These are phyloP conservation scores for Adelges cooleyi DNA, from an alignment of 1,140 invertebrate species.

Conservation along the genomic window DNA sequence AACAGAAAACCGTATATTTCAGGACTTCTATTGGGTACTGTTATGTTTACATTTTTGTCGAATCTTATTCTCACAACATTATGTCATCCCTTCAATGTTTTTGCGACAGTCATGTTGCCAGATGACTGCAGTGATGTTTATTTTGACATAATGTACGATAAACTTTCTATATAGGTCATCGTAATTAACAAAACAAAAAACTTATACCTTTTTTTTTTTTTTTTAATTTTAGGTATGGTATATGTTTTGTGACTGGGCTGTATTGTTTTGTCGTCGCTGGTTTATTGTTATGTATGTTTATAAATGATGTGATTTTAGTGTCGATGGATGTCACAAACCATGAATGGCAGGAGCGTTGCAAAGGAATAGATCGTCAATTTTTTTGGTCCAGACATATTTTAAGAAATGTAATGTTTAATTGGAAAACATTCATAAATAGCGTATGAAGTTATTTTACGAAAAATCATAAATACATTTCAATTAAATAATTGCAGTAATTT, in stretches of 20 bases:
- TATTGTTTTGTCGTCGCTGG: constrained; percentile 33
- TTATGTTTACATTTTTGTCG: constrained; percentile 51
- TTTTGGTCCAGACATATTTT: background rate
- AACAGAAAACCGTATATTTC: constrained; percentile 51
- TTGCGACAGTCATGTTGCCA: constrained; percentile 50
- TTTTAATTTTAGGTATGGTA: constrained; percentile 35
- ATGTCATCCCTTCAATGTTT: constrained; percentile 54
- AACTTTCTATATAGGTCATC: background rate
- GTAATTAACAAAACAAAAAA: background rate
- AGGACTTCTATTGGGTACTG: constrained; percentile 47
- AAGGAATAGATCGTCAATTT: constrained; percentile 25
- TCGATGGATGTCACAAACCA: constrained; percentile 36
- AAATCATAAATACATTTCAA: no score
- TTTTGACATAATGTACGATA: constrained; percentile 34
- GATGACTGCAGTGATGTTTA: constrained; percentile 52
- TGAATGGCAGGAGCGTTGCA: constrained; percentile 33
- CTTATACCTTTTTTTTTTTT: background rate
- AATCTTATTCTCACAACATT: constrained; percentile 58
- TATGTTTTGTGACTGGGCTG: constrained; percentile 36
- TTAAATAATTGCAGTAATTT: no score
- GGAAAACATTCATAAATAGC: constrained; percentile 15
- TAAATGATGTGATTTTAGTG: constrained; percentile 35
- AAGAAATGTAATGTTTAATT: background rate
- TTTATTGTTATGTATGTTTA: constrained; percentile 32
- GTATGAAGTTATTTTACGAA: no score